These are phyloP conservation scores for Halocaridina rubra DNA, from an alignment of 2,888 invertebrate species.

Conservation along the genomic window DNA sequence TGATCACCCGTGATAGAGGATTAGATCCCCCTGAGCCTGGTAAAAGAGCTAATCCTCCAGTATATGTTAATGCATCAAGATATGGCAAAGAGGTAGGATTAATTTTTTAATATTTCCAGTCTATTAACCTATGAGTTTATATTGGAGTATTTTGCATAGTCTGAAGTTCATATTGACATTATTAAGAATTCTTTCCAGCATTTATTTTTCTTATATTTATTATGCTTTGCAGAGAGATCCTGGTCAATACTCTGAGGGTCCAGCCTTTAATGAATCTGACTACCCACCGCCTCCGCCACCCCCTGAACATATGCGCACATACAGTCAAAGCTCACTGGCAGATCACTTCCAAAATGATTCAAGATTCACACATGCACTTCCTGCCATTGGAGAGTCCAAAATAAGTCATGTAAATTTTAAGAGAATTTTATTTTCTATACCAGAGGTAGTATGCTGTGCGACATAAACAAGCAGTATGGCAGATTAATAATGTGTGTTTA, in stretches of 20 bases:
- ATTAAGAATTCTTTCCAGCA: too few species aligned
- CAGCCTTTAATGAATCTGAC: slow-evolving; percentile 47
- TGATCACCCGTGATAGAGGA: slow-evolving; percentile 80
- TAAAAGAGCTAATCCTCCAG: slow-evolving; percentile 43
- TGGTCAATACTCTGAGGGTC: slow-evolving; percentile 40
- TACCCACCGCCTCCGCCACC: slow-evolving; percentile 55
- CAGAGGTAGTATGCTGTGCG: too few species aligned
- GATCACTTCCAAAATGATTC: slow-evolving; percentile 19
- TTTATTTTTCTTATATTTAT: too few species aligned
- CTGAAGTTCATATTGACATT: too few species aligned
- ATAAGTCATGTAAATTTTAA: slow-evolving; percentile 26
- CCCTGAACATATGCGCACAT: slow-evolving; percentile 50
- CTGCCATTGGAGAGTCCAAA: slow-evolving; percentile 27
- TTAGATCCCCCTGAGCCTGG: slow-evolving; percentile 67
- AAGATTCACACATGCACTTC: slow-evolving; percentile 15
- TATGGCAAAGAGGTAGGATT: slow-evolving; percentile 34
- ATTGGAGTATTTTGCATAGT: too few species aligned
- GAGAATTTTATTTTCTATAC: too few species aligned
- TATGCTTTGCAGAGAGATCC: slow-evolving; percentile 27
- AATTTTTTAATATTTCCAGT: neutral
- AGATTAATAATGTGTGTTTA: too few species aligned
- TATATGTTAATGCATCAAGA: slow-evolving; percentile 41
- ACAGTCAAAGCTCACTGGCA: neutral
- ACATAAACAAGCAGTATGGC: too few species aligned
- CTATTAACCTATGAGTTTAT: too few species aligned